These are phyloP conservation scores for Aricia agestis DNA, from an alignment of 1,140 invertebrate genomes.

Conservation along the genomic window DNA sequence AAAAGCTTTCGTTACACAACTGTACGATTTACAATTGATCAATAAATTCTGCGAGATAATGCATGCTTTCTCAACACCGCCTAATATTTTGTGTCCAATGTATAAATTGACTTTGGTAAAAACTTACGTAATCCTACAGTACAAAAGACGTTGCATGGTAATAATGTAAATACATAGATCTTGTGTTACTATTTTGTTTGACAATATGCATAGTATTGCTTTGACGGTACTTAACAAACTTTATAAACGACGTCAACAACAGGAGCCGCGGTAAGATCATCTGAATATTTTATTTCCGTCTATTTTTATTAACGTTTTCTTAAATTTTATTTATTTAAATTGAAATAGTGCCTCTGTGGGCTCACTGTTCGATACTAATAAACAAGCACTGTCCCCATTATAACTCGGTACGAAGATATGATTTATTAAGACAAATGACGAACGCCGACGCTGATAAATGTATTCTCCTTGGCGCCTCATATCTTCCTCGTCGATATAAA, in stretches of 20 bases:
- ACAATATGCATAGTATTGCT: slow-evolving; percentile 43
- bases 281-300: slow-evolving; percentile 13
- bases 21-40: neutral
- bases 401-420: neutral
- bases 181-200: slow-evolving; percentile 27
- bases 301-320: neutral
- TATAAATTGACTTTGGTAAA: neutral
- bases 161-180: slow-evolving; percentile 41
- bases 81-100: neutral
- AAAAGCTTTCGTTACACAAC: slow-evolving; percentile 13
- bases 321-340: slow-evolving; percentile 1
- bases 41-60: neutral
- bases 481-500: neutral
- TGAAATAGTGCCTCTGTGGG: slow-evolving; percentile 50
- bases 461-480: neutral
- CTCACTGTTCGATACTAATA: slow-evolving; percentile 48
- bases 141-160: slow-evolving; percentile 51
- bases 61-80: slow-evolving; percentile 12
- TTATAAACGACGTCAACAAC: slow-evolving; percentile 1
- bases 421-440: slow-evolving; percentile 7
- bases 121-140: neutral
- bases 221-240: slow-evolving; percentile 25
- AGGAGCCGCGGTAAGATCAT: slow-evolving; percentile 16
- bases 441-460: neutral
- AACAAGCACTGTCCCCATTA: neutral